phyloP scores from a whole-genome alignment of 2,113 vertebrate species.

The Hydropotes inermis region DNA sequence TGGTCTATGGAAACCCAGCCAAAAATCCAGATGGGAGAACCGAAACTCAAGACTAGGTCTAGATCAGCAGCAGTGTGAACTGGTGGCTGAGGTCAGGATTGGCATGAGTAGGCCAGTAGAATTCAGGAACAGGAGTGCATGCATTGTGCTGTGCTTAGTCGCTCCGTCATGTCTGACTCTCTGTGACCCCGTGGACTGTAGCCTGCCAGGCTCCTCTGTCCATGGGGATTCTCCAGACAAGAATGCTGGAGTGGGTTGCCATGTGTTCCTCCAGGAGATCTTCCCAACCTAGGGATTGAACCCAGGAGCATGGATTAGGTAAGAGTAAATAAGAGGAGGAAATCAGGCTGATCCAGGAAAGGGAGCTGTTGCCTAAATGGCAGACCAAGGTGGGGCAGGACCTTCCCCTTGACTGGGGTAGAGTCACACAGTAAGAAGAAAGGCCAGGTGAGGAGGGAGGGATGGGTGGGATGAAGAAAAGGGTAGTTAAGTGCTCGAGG shows the following conservation, averaged over 20 bases:
- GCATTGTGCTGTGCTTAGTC: neutral
- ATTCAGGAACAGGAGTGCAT: neutral
- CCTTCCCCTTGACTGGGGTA: neutral
- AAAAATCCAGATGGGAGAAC: neutral
- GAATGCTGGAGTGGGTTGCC: neutral
- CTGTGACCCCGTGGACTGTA: neutral
- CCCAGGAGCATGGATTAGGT: neutral
- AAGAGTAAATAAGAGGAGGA: neutral
- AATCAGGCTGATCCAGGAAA: neutral
- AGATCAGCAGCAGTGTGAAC: neutral
- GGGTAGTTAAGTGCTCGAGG: neutral
- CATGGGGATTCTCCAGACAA: neutral
- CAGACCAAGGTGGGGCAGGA: neutral
- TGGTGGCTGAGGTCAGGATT: neutral
- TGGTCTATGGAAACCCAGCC: neutral
- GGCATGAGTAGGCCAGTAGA: neutral
- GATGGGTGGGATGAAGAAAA: neutral
- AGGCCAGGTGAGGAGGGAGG: neutral
- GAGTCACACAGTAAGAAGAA: neutral
- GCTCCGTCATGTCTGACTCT: neutral
- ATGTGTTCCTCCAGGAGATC: neutral
- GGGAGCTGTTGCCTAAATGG: neutral
- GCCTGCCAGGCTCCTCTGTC: neutral
- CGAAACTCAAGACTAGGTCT: neutral
- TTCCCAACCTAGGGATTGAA: neutral